Conservation (phyloP, 2,113 vertebrate species). For the Aramus guarauna region DNA sequence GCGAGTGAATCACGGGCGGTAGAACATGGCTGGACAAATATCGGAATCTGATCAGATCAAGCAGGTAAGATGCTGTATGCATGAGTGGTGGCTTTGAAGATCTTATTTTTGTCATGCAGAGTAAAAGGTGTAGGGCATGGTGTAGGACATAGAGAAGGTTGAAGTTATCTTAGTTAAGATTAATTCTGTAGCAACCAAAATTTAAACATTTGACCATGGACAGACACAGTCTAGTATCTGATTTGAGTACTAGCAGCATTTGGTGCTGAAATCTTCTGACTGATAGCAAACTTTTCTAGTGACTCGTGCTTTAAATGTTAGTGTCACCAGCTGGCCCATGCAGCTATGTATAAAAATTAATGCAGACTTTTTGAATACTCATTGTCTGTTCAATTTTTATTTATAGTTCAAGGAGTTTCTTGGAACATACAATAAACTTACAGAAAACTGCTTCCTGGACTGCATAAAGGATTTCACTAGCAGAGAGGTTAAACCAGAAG, state of each 20-base stretch:
- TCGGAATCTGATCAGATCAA: conserved; percentile 95
- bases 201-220: neutral
- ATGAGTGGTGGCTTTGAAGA: neutral
- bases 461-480: conserved; percentile 96
- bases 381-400: conserved; percentile 33
- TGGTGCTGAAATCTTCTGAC: neutral
- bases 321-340: neutral
- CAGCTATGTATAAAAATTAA: neutral
- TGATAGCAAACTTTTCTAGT: neutral
- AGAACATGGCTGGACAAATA: conserved; percentile 86
- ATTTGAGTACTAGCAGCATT: neutral
- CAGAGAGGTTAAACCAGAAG: conserved; percentile 91
- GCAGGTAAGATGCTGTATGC: conserved; percentile 80
- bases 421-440: conserved; percentile 97
- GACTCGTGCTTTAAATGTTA: neutral
- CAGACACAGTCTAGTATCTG: neutral
- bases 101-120: neutral
- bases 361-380: neutral
- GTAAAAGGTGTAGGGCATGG: neutral
- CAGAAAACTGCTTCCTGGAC: conserved; percentile 96
- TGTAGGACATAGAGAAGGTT: neutral
- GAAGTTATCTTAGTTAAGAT: neutral
- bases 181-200: neutral
- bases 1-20: conserved; percentile 21
- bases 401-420: conserved; percentile 95